Evolutionary conservation across 2,113 vertebrate genomes (phyloP).

Genomic region (Leucopsar rothschildi): DNA sequence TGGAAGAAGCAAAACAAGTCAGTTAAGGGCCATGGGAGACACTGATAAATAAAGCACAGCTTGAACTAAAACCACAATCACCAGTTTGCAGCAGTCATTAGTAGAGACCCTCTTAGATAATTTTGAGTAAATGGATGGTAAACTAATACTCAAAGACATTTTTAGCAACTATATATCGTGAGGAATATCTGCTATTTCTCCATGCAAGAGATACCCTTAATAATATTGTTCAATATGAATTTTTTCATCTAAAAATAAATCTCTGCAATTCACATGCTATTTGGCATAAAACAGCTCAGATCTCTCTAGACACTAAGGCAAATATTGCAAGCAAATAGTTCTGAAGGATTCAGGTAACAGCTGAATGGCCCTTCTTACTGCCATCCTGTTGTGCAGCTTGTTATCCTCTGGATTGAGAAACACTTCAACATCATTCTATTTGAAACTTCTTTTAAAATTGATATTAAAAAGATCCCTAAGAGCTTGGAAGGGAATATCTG

Average conservation of each 20-base stretch:
- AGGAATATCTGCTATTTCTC: neutral
- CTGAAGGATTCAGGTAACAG: neutral
- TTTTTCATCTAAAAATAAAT: neutral
- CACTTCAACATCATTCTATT: neutral
- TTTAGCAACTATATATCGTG: neutral
- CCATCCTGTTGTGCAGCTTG: fast-evolving
- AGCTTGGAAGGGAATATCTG: neutral
- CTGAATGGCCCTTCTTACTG: neutral
- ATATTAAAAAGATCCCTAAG: neutral
- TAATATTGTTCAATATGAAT: neutral
- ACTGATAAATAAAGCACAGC: neutral
- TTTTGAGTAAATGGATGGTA: neutral
- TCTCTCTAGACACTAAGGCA: neutral
- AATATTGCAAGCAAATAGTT: neutral
- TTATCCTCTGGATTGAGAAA: neutral
- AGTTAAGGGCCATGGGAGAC: neutral
- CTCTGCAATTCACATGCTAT: neutral
- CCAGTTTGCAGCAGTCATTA: neutral
- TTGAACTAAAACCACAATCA: neutral
- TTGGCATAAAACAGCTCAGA: neutral
- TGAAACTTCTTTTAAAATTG: neutral
- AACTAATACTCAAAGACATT: neutral
- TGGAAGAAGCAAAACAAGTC: neutral
- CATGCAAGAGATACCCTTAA: neutral
- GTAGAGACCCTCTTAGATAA: neutral